Evolutionary conservation across 2,888 invertebrate genomes (phyloP).

Genomic region (Eulithis prunata): DNA sequence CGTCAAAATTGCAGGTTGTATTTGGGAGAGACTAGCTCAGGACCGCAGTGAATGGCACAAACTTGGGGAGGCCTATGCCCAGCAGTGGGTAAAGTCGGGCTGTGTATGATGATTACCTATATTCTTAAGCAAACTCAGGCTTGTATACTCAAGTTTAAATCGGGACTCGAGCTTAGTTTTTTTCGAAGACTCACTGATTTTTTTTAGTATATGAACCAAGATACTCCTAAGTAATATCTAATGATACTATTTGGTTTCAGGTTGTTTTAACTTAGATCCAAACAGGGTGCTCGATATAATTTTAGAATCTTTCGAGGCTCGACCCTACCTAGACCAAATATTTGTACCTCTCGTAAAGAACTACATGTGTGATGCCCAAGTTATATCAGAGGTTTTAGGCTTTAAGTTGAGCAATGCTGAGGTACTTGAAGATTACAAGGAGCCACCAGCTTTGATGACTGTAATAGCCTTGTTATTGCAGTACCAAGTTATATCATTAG

Average conservation of each 20-base stretch:
- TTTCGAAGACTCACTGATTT: no score
- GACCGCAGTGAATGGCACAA: no score
- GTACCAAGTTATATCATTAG: conserved; percentile 92
- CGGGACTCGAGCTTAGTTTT: no score
- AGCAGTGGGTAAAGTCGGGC: no score
- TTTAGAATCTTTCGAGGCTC: conserved; percentile 97
- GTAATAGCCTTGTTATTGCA: conserved; percentile 96
- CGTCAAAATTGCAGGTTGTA: no score
- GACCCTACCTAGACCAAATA: conserved; percentile 89
- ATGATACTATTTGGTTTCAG: conserved; percentile 76
- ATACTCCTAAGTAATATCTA: background rate
- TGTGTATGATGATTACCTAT: no score
- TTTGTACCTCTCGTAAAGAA: conserved; percentile 93
- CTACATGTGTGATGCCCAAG: conserved; percentile 92
- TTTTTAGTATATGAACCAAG: background rate
- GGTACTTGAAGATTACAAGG: conserved; percentile 83
- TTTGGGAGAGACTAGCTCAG: no score
- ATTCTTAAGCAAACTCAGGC: background rate
- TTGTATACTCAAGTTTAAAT: background rate
- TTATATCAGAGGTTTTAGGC: conserved; percentile 97
- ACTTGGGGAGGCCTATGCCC: no score
- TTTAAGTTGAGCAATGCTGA: conserved; percentile 93
- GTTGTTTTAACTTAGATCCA: conserved; percentile 99
- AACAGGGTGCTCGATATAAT: conserved; percentile 98
- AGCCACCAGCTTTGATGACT: conserved; percentile 93